phyloP scores from a whole-genome alignment of 2,888 invertebrate species.

The Leptinotarsa haldemani region DNA sequence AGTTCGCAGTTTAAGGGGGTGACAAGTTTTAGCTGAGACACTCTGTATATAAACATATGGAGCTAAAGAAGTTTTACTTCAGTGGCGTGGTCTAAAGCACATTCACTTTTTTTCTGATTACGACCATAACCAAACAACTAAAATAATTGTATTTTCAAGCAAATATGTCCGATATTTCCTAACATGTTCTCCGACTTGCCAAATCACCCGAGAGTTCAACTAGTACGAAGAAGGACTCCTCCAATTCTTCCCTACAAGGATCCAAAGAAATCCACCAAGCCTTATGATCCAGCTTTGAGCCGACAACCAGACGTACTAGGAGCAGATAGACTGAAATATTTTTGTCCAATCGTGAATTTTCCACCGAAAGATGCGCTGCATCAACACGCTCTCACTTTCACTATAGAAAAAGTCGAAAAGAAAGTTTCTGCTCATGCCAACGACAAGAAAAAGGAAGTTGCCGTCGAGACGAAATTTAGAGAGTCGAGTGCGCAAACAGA shows the following conservation, averaged over 20 bases:
- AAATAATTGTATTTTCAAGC: slow-evolving; percentile 59
- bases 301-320: slow-evolving; percentile 52
- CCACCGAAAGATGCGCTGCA: slow-evolving; percentile 49
- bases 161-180: slow-evolving; percentile 69
- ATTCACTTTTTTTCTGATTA: neutral
- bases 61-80: too few species aligned
- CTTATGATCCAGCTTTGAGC: slow-evolving; percentile 46
- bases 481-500: slow-evolving; percentile 82
- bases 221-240: slow-evolving; percentile 62
- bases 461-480: slow-evolving; percentile 77
- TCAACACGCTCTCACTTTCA: slow-evolving; percentile 50
- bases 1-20: too few species aligned
- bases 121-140: neutral
- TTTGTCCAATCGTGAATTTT: slow-evolving; percentile 50
- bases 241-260: slow-evolving; percentile 46
- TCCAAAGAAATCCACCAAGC: slow-evolving; percentile 58
- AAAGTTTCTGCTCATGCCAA: slow-evolving; percentile 33
- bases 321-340: slow-evolving; percentile 50
- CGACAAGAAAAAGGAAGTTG: slow-evolving; percentile 42
- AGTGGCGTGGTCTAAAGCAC: too few species aligned
- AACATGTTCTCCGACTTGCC: slow-evolving; percentile 73
- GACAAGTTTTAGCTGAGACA: too few species aligned
- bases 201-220: slow-evolving; percentile 66
- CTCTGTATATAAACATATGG: too few species aligned
- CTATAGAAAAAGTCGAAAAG: slow-evolving; percentile 45